These are phyloP conservation scores for Amaurobius ferox DNA, from an alignment of 2,888 invertebrate species.

Conservation along the genomic window DNA sequence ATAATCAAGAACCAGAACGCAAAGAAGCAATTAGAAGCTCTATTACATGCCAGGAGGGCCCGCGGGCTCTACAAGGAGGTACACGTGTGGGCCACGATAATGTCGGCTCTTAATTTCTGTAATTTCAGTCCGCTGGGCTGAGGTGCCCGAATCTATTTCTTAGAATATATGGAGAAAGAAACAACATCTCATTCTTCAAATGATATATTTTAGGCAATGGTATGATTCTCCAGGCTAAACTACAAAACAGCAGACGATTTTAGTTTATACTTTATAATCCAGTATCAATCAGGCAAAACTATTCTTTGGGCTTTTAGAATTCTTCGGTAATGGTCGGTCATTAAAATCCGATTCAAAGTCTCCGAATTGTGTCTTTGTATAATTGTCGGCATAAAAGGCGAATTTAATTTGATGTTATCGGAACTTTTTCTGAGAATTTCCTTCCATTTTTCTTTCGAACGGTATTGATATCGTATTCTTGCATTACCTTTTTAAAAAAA, in stretches of 20 bases:
- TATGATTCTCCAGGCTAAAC: no score
- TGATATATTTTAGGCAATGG: background rate
- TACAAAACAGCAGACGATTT: background rate
- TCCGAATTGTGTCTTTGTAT: background rate
- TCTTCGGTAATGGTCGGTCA: background rate
- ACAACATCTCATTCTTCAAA: background rate
- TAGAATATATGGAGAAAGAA: background rate
- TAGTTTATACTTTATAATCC: constrained; percentile 1
- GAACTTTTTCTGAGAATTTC: background rate
- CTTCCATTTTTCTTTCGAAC: background rate
- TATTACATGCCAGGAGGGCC: background rate
- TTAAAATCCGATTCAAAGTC: constrained; percentile 5
- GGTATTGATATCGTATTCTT: no score
- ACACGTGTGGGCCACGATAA: background rate
- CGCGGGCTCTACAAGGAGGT: background rate
- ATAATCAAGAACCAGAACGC: background rate
- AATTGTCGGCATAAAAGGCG: background rate
- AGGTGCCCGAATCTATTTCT: background rate
- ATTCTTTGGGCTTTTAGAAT: background rate
- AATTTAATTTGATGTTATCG: background rate
- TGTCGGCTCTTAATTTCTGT: background rate
- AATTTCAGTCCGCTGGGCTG: background rate
- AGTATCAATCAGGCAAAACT: background rate
- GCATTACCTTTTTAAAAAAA: no score
- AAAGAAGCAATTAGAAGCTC: background rate